These are phyloP conservation scores for Sinonovacula constricta DNA, from an alignment of 1,140 invertebrate genomes.

Conservation along the genomic window DNA sequence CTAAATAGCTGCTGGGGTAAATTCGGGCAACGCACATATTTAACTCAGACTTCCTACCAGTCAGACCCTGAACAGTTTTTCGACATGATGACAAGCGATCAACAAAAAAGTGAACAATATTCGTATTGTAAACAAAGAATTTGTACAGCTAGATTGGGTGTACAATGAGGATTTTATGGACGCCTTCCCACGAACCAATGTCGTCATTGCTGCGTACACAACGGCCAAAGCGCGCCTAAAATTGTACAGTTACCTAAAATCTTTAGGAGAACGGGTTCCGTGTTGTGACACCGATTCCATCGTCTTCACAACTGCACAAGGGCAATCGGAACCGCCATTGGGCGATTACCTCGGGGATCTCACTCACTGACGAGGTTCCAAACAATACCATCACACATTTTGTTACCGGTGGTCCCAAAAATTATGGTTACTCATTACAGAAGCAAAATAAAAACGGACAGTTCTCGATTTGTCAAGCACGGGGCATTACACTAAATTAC, in stretches of 20 bases:
- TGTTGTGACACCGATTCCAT: constrained; percentile 78
- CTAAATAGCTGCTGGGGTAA: background rate
- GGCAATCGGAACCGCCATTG: constrained; percentile 10
- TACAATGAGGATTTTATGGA: background rate
- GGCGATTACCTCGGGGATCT: constrained; percentile 23
- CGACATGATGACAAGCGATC: constrained; percentile 56
- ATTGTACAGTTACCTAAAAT: constrained; percentile 72
- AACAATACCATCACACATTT: constrained; percentile 6
- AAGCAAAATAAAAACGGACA: constrained; percentile 12
- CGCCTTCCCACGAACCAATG: constrained; percentile 56
- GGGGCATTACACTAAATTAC: too few species aligned
- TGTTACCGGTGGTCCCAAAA: constrained; percentile 52
- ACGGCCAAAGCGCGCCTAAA: constrained; percentile 76
- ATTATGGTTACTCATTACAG: constrained; percentile 32
- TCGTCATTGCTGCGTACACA: constrained; percentile 71
- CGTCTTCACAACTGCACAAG: constrained; percentile 63
- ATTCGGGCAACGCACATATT: background rate
- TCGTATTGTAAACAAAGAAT: constrained; percentile 14
- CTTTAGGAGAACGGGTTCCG: constrained; percentile 67
- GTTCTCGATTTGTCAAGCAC: constrained; percentile 18
- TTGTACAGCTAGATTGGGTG: constrained; percentile 1
- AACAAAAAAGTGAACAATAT: constrained; percentile 10
- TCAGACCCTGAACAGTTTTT: constrained; percentile 49
- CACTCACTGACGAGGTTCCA: constrained; percentile 18
- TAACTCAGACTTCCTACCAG: background rate